Evolutionary conservation across 2,888 invertebrate species (phyloP).

Genomic region (Agriopis leucophaearia): DNA sequence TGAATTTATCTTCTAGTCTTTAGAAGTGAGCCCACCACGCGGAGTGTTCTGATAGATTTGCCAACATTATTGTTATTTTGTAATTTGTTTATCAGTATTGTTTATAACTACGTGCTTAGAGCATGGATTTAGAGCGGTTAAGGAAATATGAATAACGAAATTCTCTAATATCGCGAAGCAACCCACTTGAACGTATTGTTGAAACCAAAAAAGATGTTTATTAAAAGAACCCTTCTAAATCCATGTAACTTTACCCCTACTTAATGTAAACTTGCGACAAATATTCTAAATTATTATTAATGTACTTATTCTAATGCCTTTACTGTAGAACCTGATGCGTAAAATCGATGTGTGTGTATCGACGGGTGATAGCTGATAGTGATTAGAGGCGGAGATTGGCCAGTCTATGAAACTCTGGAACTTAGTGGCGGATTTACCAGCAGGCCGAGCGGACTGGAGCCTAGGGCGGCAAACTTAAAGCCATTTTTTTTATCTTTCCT

Average conservation of each 20-base stretch:
- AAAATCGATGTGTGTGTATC: slow-evolving; percentile 51
- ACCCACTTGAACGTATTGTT: slow-evolving; percentile 13
- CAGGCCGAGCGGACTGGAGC: too few relatives aligned
- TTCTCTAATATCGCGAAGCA: slow-evolving; percentile 17
- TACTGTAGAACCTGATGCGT: slow-evolving; percentile 24
- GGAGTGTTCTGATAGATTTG: slow-evolving; percentile 60
- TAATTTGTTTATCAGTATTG: slow-evolving; percentile 62
- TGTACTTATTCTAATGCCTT: slow-evolving; percentile 33
- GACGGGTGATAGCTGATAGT: slow-evolving; percentile 23
- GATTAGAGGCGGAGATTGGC: slow-evolving; percentile 19
- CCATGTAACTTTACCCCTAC: slow-evolving; percentile 22
- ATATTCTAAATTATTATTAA: slow-evolving; percentile 36
- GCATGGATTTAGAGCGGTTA: slow-evolving; percentile 34
- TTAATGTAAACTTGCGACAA: slow-evolving; percentile 21
- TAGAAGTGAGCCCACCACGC: slow-evolving; percentile 54
- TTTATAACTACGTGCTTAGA: slow-evolving; percentile 46
- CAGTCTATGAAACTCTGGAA: too few relatives aligned
- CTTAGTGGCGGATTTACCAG: too few relatives aligned
- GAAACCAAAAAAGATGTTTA: slow-evolving; percentile 19
- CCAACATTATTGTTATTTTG: slow-evolving; percentile 56
- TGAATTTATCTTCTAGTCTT: slow-evolving; percentile 48
- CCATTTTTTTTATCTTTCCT: too few relatives aligned
- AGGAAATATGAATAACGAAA: slow-evolving; percentile 7
- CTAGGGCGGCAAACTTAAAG: too few relatives aligned
- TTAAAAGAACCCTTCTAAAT: slow-evolving; percentile 31